Percentiles rank a stretch among this genome's conserved stretches.
phyloP scores from a whole-genome alignment of 1,140 invertebrate species.

The Zaprionus davidi region DNA sequence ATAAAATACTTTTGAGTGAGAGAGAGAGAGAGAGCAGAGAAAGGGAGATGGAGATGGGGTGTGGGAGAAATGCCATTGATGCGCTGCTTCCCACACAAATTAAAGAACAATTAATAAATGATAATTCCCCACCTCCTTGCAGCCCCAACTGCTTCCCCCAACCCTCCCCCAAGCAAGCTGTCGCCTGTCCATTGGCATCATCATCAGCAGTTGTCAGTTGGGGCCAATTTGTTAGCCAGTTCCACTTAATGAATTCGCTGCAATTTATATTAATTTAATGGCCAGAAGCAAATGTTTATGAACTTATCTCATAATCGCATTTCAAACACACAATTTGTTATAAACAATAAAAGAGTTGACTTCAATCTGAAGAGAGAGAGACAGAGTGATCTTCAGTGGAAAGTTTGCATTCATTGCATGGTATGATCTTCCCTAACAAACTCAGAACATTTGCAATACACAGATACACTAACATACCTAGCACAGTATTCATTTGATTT shows the following conservation, averaged over 20 bases:
- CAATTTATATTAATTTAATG: constrained; percentile 73
- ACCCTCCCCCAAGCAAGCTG: background rate
- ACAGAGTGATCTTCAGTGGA: no score
- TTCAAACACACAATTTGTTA: constrained; percentile 75
- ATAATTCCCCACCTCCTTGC: constrained; percentile 49
- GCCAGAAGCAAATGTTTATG: constrained; percentile 75
- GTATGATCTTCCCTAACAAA: background rate
- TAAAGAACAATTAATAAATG: constrained; percentile 81
- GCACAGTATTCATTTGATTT: background rate
- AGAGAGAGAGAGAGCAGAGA: background rate
- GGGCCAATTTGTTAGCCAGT: constrained; percentile 44
- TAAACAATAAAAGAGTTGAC: constrained; percentile 9
- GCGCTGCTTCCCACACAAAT: constrained; percentile 78
- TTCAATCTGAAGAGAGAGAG: background rate
- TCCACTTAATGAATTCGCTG: constrained; percentile 57
- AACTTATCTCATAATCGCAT: constrained; percentile 65
- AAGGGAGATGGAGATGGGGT: background rate
- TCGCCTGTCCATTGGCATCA: constrained; percentile 38
- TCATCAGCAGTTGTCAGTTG: constrained; percentile 33
- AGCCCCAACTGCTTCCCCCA: background rate
- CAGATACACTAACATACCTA: no score
- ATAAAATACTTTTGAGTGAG: constrained; percentile 1
- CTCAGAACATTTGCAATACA: background rate
- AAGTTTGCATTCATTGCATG: no score
- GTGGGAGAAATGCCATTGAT: constrained; percentile 37